These are phyloP conservation scores for Drosophila melanica DNA, from an alignment of 1,140 invertebrate genomes.

Conservation along the genomic window DNA sequence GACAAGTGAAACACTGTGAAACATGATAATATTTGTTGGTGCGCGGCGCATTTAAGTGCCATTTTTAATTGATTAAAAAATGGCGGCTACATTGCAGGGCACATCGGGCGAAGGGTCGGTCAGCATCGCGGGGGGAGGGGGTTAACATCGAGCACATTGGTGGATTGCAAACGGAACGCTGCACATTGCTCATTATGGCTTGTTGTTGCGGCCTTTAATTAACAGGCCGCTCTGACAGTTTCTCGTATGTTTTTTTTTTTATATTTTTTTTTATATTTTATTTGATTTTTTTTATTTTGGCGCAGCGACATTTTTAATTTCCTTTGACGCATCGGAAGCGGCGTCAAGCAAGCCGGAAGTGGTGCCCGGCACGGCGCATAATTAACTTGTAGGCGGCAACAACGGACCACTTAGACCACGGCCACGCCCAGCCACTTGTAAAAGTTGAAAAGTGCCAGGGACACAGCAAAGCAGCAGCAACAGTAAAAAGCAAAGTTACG, in stretches of 20 bases:
- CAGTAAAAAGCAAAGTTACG: not conserved
- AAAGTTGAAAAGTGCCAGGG: slow-evolving; percentile 36
- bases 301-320: slow-evolving; percentile 76
- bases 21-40: slow-evolving; percentile 63
- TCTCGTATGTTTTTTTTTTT: not conserved
- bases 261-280: not conserved
- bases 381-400: slow-evolving; percentile 68
- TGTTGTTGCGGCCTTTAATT: slow-evolving; percentile 62
- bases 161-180: slow-evolving; percentile 10
- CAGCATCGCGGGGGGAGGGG: not conserved
- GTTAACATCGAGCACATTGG: not conserved
- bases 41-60: slow-evolving; percentile 61
- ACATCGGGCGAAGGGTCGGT: not conserved
- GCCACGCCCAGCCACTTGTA: slow-evolving; percentile 51
- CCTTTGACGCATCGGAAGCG: slow-evolving; percentile 61
- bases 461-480: slow-evolving; percentile 8
- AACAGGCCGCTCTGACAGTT: slow-evolving; percentile 51
- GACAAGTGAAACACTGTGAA: slow-evolving; percentile 36
- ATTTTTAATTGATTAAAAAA: slow-evolving; percentile 81
- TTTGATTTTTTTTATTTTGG: slow-evolving; percentile 1
- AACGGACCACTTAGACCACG: slow-evolving; percentile 43
- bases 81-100: slow-evolving; percentile 9
- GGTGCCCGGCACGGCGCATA: slow-evolving; percentile 58
- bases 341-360: slow-evolving; percentile 72
- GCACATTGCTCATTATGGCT: slow-evolving; percentile 44